phyloP scores from a whole-genome alignment of 2,888 invertebrate species.

The Amphipyra berbera region DNA sequence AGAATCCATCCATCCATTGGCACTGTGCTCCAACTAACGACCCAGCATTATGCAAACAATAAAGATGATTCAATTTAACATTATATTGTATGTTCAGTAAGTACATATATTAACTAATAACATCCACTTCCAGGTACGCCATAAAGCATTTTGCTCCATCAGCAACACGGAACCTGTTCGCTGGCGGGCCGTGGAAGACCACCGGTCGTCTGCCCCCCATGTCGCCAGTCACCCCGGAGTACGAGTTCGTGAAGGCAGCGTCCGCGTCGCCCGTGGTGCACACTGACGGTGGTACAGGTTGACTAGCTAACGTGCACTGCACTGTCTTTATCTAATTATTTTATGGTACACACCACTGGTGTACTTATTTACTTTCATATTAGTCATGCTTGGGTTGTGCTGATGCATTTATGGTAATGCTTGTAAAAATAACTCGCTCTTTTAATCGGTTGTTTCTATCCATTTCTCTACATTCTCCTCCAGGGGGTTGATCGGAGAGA shows the following conservation, averaged over 20 bases:
- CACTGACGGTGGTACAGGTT: constrained; percentile 83
- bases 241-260: constrained; percentile 78
- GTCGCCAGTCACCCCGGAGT: constrained; percentile 68
- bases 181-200: constrained; percentile 75
- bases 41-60: too few relatives aligned
- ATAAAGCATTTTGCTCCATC: constrained; percentile 74
- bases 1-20: too few relatives aligned
- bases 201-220: constrained; percentile 68
- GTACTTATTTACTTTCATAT: neutral
- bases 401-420: too few relatives aligned
- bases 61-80: too few relatives aligned
- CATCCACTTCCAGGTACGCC: constrained; percentile 70
- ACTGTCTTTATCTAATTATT: constrained; percentile 38
- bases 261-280: constrained; percentile 70
- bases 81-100: too few relatives aligned
- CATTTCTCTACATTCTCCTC: too few relatives aligned
- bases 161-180: constrained; percentile 67
- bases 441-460: too few relatives aligned
- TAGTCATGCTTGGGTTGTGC: too few relatives aligned
- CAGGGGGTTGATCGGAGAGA: too few relatives aligned
- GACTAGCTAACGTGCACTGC: constrained; percentile 71
- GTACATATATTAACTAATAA: too few relatives aligned
- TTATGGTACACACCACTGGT: neutral
- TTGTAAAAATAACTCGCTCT: too few relatives aligned
- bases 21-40: too few relatives aligned